Evolutionary conservation across 2,113 vertebrate genomes (phyloP).

Genomic region (Notarius lentiginosus): DNA sequence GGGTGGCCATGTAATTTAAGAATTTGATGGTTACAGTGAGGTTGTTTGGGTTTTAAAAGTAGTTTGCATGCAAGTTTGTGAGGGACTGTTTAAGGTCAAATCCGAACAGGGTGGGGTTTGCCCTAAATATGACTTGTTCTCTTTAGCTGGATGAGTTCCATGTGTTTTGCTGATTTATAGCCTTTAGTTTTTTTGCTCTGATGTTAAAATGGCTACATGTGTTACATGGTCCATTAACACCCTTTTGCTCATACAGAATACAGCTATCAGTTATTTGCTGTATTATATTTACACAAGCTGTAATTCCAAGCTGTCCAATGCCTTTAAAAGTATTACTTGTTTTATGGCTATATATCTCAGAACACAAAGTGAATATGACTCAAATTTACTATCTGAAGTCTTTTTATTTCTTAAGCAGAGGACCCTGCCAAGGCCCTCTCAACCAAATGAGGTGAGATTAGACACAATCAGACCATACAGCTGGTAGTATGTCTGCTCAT

Average conservation of each 20-base stretch:
- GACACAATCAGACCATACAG: background rate
- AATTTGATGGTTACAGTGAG: conserved; percentile 41
- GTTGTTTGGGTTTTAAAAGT: conserved; percentile 39
- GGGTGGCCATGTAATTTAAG: conserved; percentile 29
- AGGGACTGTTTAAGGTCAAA: conserved; percentile 41
- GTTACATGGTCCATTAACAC: conserved; percentile 12
- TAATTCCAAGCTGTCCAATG: background rate
- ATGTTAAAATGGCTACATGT: background rate
- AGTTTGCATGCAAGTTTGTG: background rate
- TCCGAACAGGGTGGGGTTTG: background rate
- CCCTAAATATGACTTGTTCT: background rate
- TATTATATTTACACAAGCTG: background rate
- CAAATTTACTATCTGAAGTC: background rate
- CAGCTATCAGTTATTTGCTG: background rate
- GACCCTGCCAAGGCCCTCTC: background rate
- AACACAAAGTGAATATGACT: background rate
- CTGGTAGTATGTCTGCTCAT: background rate
- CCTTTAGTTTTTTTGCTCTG: background rate
- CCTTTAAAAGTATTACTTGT: background rate
- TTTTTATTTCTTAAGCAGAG: background rate
- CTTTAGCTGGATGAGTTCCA: conserved; percentile 1
- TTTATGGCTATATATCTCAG: background rate
- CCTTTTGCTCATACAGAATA: conserved; percentile 5
- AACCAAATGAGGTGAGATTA: conserved; percentile 14
- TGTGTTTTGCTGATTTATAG: background rate